Conservation (phyloP, 2,797 vertebrate species). For the Sciurus carolinensis region DNA sequence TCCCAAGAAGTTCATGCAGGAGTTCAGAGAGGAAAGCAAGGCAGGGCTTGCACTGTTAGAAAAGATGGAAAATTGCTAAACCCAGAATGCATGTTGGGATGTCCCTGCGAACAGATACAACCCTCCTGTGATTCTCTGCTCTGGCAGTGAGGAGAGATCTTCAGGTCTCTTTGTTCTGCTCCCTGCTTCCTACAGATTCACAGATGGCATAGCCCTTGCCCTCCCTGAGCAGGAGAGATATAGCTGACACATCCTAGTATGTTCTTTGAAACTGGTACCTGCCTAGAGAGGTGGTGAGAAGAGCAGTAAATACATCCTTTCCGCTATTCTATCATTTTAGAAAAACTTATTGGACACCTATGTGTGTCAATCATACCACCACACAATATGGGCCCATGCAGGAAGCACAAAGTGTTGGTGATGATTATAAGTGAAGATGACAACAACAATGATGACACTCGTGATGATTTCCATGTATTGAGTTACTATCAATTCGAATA, state of each 20-base stretch:
- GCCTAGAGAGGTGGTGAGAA: background rate
- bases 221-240: background rate
- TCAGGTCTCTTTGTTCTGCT: background rate
- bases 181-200: background rate
- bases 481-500: background rate
- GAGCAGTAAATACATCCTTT: background rate
- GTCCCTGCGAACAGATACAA: background rate
- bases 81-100: background rate
- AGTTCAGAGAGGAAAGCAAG: background rate
- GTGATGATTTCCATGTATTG: background rate
- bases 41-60: background rate
- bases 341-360: background rate
- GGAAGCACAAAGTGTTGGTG: background rate
- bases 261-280: background rate
- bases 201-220: background rate
- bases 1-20: background rate
- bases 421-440: background rate
- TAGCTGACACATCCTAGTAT: background rate
- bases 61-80: background rate
- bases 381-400: background rate
- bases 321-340: background rate
- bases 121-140: background rate
- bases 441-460: accelerated
- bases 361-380: background rate
- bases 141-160: background rate